These are phyloP conservation scores for Muscidifurax raptorellus DNA, from an alignment of 1,140 invertebrate genomes.

Conservation along the genomic window DNA sequence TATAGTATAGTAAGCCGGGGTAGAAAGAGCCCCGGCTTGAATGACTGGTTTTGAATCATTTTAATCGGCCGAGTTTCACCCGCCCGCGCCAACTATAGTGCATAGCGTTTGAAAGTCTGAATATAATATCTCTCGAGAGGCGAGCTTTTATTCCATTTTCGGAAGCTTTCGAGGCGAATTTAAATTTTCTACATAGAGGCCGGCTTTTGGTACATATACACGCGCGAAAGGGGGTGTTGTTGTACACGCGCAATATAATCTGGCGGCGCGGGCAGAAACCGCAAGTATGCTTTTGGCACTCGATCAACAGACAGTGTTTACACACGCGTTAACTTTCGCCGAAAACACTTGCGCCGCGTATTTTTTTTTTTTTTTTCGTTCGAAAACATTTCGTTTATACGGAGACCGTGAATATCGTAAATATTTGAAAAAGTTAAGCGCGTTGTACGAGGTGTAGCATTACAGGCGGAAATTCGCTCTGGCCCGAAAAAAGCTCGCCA, in stretches of 20 bases:
- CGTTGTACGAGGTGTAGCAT: not conserved
- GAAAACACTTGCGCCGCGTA: not conserved
- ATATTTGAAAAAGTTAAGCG: not conserved
- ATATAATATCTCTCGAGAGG: not conserved
- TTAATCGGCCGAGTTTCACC: conserved; percentile 10
- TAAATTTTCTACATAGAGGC: not conserved
- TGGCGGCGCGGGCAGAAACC: not conserved
- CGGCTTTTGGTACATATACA: not conserved
- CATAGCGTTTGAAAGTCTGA: not conserved
- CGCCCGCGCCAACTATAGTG: not conserved
- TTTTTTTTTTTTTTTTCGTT: too few species aligned
- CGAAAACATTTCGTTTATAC: too few species aligned
- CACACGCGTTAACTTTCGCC: not conserved
- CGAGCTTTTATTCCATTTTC: not conserved
- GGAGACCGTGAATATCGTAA: not conserved
- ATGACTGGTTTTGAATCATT: conserved; percentile 8
- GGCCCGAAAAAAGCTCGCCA: not conserved
- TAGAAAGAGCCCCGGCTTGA: not conserved
- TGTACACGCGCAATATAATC: too few species aligned
- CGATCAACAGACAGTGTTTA: conserved; percentile 6
- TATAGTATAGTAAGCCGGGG: not conserved
- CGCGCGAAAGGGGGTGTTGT: too few species aligned
- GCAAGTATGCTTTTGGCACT: conserved; percentile 16
- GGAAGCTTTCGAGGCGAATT: not conserved
- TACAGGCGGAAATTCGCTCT: not conserved